Evolutionary conservation across 2,113 vertebrate genomes (phyloP), one percentile per base, ranked within the genome.

Genomic region (Rhynchomys soricoides): DNA sequence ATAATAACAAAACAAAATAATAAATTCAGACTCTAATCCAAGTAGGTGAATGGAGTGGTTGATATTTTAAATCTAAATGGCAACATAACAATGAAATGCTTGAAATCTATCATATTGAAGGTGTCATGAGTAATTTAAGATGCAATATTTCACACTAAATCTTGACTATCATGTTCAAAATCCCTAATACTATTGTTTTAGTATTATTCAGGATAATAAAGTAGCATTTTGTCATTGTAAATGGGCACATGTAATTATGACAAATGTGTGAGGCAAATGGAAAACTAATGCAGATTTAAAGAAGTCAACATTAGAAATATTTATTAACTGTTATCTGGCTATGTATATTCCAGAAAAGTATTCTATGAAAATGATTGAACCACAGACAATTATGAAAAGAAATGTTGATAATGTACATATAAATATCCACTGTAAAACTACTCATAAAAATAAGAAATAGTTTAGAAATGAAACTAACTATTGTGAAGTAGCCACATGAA

Each of bases 401-500:
- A 74, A 75, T 89, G 21, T 26, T 81, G 6, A 86, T 50, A 66
- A 59, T 85, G 2, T 37, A 1, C 9, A 64, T 86, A 26, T 45
- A 57, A 6, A 64, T 92, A 21, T 10, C 8, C 57, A 45, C 31
- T 66, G 16, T 26, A 77, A 48, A 88, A 78, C 66, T 82, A 34
- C 1, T 74, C 64, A 85, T 94, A 40, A 73, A 77, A 93, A 86
- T 68, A 40, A 82, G 50, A 26, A 86, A 66, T 55, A 88, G 37
- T 81, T 91, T 77, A 94, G 91, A 70, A 6, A 87, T 29, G 81
- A 86, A 93, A 93, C 37, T 85, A 73, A 90, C 66, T 59, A 90
- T 8, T 55, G 22, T 71, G 95, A 90, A 90, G 77, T 77, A 34
- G n/a, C 75, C 21, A 75, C 26, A 85, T 71, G 85, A 92, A 88